These are phyloP conservation scores for Lobophora halterata DNA, from an alignment of 2,888 invertebrate species.

Conservation along the genomic window DNA sequence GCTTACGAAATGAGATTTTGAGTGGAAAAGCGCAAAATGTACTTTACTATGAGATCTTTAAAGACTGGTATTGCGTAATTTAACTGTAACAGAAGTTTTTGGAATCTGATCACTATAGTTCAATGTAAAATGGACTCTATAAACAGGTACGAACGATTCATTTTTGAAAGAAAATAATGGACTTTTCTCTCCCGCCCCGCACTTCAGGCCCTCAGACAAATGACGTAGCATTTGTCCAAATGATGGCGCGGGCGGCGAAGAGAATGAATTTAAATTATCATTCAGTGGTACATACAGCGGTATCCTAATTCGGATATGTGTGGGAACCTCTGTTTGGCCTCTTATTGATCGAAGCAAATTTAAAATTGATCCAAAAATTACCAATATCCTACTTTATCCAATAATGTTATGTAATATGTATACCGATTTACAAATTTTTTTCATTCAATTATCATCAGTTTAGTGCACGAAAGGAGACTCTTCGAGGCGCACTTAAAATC, in stretches of 20 bases:
- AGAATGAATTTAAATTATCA: constrained; percentile 83
- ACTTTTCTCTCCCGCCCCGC: constrained; percentile 51
- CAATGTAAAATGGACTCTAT: constrained; percentile 47
- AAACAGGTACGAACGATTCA: constrained; percentile 44
- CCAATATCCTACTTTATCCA: no score
- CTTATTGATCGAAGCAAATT: background rate
- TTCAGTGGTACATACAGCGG: constrained; percentile 77
- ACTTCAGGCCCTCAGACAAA: constrained; percentile 74
- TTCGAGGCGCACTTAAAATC: no score
- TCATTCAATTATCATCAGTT: no score
- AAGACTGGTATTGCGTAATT: constrained; percentile 52
- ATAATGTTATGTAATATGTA: no score
- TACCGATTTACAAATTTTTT: no score
- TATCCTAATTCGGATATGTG: constrained; percentile 64
- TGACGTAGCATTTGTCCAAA: constrained; percentile 81
- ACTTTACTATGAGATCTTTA: constrained; percentile 47
- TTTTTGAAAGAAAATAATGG: constrained; percentile 37
- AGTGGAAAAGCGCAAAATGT: constrained; percentile 46
- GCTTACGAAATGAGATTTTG: constrained; percentile 67
- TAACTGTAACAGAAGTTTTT: constrained; percentile 61
- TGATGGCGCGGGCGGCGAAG: constrained; percentile 82
- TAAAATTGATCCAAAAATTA: no score
- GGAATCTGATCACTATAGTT: constrained; percentile 54
- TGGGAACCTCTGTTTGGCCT: constrained; percentile 35
- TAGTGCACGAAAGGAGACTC: no score